Evolutionary conservation across 2,113 vertebrate species (phyloP), one percentile per base, ranked within the genome.

Genomic region (Myrmecophaga tridactyla): DNA sequence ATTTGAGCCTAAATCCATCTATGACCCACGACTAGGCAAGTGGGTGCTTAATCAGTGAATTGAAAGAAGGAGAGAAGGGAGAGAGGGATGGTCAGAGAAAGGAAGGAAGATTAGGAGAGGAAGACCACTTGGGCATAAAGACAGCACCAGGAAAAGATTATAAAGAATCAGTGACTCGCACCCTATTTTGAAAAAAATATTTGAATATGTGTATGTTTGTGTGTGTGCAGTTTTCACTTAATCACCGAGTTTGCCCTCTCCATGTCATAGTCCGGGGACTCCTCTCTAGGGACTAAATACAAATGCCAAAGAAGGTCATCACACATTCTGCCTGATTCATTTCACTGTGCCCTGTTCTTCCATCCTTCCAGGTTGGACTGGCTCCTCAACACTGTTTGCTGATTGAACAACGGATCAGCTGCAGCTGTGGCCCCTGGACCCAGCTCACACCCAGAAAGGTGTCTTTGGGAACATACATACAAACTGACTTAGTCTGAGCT

Each of bases 401-500:
- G 63, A 2, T 25, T 8, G 36, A 51, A 56, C 43, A 80, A 36
- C 2, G 1, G 15, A 41, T 8, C 46, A 21, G 13, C 46, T 20
- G n/a, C 0, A 29, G 20, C 31, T 39, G 3, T 51, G n/a, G 43
- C 46, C 75, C 23, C 20, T 11, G 21, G 77, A 48, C 8, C 46
- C 4, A 4, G 17, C 1, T 43, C 5, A n/a, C 39, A 27, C 12
- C 12, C 4, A 72, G 69, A 65, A 65, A 84, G 23, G 43, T 0
- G 48, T 63, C 21, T 65, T 58, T 14, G 43, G 23, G 43, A 6
- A 41, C 0, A 0, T 31, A n/a, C 29, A 31, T 9, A 36, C 8
- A 21, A 6, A 18, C 53, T 56, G 18, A 6, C 53, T 56, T 56
- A 56, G 53, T 56, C 53, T 18, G 18, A 56, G 53, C 53, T 56